These are phyloP conservation scores for Nerophis lumbriciformis DNA, from an alignment of 2,113 vertebrate genomes.

Conservation along the genomic window DNA sequence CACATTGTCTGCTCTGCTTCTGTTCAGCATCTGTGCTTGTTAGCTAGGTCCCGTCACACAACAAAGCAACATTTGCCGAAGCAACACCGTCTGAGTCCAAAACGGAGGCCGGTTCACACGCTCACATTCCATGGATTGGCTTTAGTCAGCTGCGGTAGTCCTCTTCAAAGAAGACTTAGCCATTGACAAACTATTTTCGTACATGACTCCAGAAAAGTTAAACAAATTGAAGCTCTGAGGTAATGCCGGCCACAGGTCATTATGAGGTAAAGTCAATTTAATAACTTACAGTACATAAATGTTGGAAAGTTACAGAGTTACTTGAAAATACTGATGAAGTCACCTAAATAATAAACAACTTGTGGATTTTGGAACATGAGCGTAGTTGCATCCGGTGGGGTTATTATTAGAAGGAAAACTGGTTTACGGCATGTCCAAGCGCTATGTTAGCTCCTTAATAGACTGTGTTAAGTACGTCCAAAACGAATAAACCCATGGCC, in stretches of 20 bases:
- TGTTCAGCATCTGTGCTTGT: conserved; percentile 73
- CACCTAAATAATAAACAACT: background rate
- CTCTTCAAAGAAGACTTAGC: conserved; percentile 4
- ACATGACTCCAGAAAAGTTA: conserved; percentile 33
- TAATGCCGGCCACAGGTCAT: conserved; percentile 12
- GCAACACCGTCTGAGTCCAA: conserved; percentile 75
- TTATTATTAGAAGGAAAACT: too few species aligned
- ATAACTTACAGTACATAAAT: background rate
- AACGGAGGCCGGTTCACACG: conserved; percentile 69
- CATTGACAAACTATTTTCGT: conserved; percentile 38
- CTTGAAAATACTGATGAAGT: too few species aligned
- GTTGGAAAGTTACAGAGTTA: too few species aligned
- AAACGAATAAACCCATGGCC: too few species aligned
- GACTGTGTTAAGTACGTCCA: too few species aligned
- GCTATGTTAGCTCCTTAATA: too few species aligned
- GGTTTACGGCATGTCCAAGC: too few species aligned
- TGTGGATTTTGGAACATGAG: too few species aligned
- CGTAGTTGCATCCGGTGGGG: too few species aligned
- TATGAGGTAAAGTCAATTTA: conserved; percentile 9
- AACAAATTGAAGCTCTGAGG: conserved; percentile 25
- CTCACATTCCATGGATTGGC: conserved; percentile 21
- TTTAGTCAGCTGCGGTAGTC: conserved; percentile 13
- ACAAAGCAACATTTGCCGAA: conserved; percentile 81
- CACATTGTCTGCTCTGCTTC: conserved; percentile 62
- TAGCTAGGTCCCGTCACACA: conserved; percentile 77